Evolutionary conservation across 1,140 invertebrate species (phyloP), one percentile per base, ranked within the genome.

Genomic region (Leptinotarsa defecta): DNA sequence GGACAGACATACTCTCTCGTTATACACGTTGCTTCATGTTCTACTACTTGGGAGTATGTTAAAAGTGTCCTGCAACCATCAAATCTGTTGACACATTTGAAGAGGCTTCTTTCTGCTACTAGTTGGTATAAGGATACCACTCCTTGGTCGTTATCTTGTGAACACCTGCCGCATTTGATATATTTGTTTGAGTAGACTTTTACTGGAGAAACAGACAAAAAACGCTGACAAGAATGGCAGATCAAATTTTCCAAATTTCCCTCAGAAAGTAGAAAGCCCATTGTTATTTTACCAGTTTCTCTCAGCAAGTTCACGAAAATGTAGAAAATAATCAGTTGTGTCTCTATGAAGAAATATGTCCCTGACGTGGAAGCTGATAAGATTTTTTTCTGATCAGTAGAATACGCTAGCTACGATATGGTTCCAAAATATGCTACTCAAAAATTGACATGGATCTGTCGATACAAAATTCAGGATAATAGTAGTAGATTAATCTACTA

Each of bases 41-140:
- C n/a, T 43, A 1, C 19, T 48, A 70, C 68, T 20, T 70, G 34
- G 4, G 48, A 15, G 15, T 11, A 43, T 15, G 19, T 22, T 27
- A 49, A 34, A 43, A 70, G 13, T 70, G 6, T 17, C 34, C 34
- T 70, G 34, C 68, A 70, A n/a, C 68, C 68, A 20, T 70, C 68
- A 13, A 48, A 70, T 22, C 68, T 17, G n/a, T 70, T 70, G 4
- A 70, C 13, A 22, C 68, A 70, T 48, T 70, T 70, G n/a, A 70
- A 70, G 2, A 70, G 13, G 6, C 15, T n/a, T 48, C n/a, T n/a
- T 43, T 48, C 22, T 17, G 34, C 68, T 8, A 70, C 17, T 19
- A 22, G 15, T n/a, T 43, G 17, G 34, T 27, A 48, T 4, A n/a
- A 43, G 19, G 68, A 70, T 5, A 20, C 20, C 13, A 48, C 43